Percentiles rank a stretch among this genome's conserved stretches.
These are phyloP conservation scores for Bradynema listronoti DNA, from an alignment of 1,140 invertebrate species.

Conservation along the genomic window DNA sequence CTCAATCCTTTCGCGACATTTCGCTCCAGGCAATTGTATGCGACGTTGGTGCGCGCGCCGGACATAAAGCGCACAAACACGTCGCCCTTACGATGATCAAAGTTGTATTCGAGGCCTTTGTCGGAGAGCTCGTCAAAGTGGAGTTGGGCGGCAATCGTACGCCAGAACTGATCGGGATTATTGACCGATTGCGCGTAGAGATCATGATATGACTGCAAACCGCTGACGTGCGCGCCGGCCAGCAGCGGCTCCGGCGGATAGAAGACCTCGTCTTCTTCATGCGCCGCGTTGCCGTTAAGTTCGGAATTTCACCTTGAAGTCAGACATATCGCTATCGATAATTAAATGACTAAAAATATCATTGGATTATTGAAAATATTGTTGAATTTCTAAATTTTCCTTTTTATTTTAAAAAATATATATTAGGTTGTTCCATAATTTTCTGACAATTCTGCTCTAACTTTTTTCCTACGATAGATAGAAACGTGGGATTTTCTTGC, in stretches of 20 bases:
- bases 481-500: background rate
- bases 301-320: constrained; percentile 35
- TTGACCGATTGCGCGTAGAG: constrained; percentile 36
- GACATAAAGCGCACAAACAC: constrained; percentile 88
- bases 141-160: constrained; percentile 26
- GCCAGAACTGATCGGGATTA: constrained; percentile 42
- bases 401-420: background rate
- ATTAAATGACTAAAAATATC: background rate
- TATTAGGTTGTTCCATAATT: background rate
- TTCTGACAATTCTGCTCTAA: background rate
- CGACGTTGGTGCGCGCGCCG: constrained; percentile 85
- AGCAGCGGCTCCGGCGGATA: constrained; percentile 36
- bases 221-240: constrained; percentile 39
- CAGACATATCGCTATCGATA: constrained; percentile 18
- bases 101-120: constrained; percentile 69
- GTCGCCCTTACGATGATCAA: constrained; percentile 77
- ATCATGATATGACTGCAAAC: constrained; percentile 33
- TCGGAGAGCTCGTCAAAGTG: constrained; percentile 34
- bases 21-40: constrained; percentile 85
- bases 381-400: background rate
- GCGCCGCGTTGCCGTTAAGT: constrained; percentile 15
- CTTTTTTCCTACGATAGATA: background rate
- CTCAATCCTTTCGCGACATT: constrained; percentile 74
- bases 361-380: background rate
- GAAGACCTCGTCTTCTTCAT: constrained; percentile 34